Base-by-base conservation (phyloP, 2,113 vertebrate genomes). In the Dasypus novemcinctus region DNA sequence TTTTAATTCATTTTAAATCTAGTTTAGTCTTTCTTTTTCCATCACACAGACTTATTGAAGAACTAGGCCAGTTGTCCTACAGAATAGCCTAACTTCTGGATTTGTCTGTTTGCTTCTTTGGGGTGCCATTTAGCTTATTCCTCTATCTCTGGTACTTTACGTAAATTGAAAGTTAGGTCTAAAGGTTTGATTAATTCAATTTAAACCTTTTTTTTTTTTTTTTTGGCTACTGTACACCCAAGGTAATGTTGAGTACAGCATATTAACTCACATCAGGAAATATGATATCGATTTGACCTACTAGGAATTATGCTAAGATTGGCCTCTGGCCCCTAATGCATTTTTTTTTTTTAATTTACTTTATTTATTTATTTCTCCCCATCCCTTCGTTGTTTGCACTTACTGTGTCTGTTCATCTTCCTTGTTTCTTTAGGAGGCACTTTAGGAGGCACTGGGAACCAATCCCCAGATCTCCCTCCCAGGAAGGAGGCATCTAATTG, bases 1-100 rank as follows among this genome's bases (percentile, higher is more conserved):
- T n/a, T 66, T 87, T 87, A n/a, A 76, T 76, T 87, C 10, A 29
- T 90, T 78, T 81, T 71, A 14, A 92, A 92, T 87, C 57, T 49
- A 43, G 23, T 33, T 17, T 14, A 38, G 21, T 33, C 4, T 41
- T 41, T 41, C 4, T 76, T 57, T 43, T 75, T 15, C 18, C 4
- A 7, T 71, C 68, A 86, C 29, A 79, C 17, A 63, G 33, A 74
- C 64, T 72, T 76, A 78, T 29, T 59, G n/a, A 89, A 89, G 74
- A 86, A 76, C 23, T 59, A 41, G 36, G 33, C 36, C 87, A 71
- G 27, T 31, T 72, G 43, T 52, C 17, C 43, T 84, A 5, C 29
- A 87, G 41, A 57, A 63, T 66, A 76, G 41, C 75, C 27, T 17
- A 31, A 41, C 31, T 76, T 76, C 83, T 75, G n/a, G 29, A 76